Evolutionary conservation across 1,140 invertebrate species (phyloP).

Genomic region (Bacillus rossius): DNA sequence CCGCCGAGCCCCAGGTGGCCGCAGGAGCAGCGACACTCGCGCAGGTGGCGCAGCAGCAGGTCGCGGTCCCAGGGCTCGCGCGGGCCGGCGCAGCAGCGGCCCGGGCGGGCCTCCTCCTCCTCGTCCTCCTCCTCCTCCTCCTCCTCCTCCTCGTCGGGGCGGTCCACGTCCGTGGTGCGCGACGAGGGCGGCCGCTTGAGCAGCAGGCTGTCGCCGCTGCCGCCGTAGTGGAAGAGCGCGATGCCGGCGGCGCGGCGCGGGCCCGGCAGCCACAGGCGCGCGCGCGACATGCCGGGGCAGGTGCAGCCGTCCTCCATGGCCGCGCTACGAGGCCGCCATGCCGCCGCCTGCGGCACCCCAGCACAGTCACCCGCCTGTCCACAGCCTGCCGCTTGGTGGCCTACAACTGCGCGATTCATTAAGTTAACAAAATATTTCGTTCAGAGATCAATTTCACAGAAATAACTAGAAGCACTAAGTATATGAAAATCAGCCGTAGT

Average conservation of each 20-base stretch:
- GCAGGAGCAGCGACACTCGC: constrained; percentile 79
- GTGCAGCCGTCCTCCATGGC: not conserved
- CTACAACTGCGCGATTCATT: not conserved
- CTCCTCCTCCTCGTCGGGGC: not conserved
- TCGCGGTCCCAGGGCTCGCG: constrained; percentile 47
- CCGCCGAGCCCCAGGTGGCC: constrained; percentile 89
- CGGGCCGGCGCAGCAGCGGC: not conserved
- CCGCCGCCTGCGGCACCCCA: not conserved
- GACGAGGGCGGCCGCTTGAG: not conserved
- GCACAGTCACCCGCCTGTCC: not conserved
- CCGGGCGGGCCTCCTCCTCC: not conserved
- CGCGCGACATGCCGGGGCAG: not conserved
- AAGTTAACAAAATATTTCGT: too few relatives aligned
- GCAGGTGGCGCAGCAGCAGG: constrained; percentile 76
- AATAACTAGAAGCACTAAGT: too few relatives aligned
- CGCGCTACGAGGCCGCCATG: not conserved
- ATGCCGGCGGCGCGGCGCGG: not conserved
- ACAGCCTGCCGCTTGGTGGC: not conserved
- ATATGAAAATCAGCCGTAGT: too few relatives aligned
- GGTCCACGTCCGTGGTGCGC: not conserved
- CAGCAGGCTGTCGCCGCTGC: not conserved
- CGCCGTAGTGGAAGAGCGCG: constrained; percentile 2
- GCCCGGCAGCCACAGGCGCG: not conserved
- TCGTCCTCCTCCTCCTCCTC: not conserved
- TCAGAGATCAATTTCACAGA: too few relatives aligned